Percentiles rank a stretch among this genome's conserved stretches.
phyloP scores from a whole-genome alignment of 2,888 invertebrate species.

The Hedya salicella region DNA sequence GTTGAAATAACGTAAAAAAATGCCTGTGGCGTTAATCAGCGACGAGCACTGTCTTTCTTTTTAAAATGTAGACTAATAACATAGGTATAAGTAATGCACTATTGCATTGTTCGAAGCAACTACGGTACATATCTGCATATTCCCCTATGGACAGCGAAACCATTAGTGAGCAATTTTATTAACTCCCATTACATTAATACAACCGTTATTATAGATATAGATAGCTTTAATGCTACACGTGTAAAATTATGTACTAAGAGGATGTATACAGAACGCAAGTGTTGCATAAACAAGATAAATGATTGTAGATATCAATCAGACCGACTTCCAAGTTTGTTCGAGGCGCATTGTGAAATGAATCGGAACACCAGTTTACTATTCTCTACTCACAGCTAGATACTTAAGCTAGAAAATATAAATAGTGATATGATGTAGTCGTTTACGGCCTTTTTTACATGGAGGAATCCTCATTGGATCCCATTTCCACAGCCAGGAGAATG shows the following conservation, averaged over 20 bases:
- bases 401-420: background rate
- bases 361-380: background rate
- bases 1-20: background rate
- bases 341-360: background rate
- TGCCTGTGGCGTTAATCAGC: background rate
- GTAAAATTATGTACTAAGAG: conserved; percentile 1
- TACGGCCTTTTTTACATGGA: too few relatives aligned
- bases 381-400: background rate
- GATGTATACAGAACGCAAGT: conserved; percentile 1
- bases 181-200: conserved; percentile 8
- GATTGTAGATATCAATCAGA: conserved; percentile 6
- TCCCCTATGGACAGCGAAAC: conserved; percentile 9
- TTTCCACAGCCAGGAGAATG: too few relatives aligned
- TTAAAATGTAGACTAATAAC: background rate
- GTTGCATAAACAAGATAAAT: conserved; percentile 27
- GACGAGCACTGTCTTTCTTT: too few relatives aligned
- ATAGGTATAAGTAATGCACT: background rate
- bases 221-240: conserved; percentile 19
- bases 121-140: background rate
- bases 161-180: conserved; percentile 19
- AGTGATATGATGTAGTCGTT: too few relatives aligned
- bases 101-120: background rate
- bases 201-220: conserved; percentile 12
- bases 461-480: too few relatives aligned
- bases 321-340: conserved; percentile 19